Conservation (phyloP, 2,113 vertebrate species). For the Cyprinodon brontotheroides region DNA sequence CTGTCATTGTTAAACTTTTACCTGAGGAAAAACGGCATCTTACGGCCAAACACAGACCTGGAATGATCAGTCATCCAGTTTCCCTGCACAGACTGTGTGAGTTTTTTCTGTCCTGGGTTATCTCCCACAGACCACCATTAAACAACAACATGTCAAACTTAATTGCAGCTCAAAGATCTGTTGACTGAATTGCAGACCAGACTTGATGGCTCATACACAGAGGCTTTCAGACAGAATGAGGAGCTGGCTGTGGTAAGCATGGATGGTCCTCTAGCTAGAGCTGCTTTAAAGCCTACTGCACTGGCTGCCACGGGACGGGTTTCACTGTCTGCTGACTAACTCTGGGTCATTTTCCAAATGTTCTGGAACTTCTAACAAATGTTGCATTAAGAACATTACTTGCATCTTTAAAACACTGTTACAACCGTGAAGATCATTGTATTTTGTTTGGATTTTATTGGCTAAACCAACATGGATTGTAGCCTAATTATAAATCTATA, state of each 20-base stretch:
- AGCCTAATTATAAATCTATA: no score
- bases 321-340: conserved; percentile 26
- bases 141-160: conserved; percentile 86
- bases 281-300: conserved; percentile 34
- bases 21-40: no score
- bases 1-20: no score
- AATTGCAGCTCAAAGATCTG: conserved; percentile 99
- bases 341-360: conserved; percentile 24
- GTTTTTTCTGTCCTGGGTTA: conserved; percentile 26
- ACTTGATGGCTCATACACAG: conserved; percentile 98
- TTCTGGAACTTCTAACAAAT: background rate
- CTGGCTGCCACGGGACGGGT: conserved; percentile 13
- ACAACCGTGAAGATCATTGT: no score
- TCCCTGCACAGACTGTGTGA: conserved; percentile 22
- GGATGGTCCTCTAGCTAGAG: conserved; percentile 52
- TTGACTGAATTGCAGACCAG: conserved; percentile 99
- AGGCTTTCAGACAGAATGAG: conserved; percentile 99
- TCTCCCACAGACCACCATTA: conserved; percentile 45
- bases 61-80: conserved; percentile 4
- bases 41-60: no score
- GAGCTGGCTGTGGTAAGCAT: conserved; percentile 98
- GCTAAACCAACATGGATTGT: background rate
- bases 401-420: no score
- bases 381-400: background rate
- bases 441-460: background rate